Evolutionary conservation across 2,797 vertebrate genomes (phyloP).

Genomic region (Sebastes paucispinis): DNA sequence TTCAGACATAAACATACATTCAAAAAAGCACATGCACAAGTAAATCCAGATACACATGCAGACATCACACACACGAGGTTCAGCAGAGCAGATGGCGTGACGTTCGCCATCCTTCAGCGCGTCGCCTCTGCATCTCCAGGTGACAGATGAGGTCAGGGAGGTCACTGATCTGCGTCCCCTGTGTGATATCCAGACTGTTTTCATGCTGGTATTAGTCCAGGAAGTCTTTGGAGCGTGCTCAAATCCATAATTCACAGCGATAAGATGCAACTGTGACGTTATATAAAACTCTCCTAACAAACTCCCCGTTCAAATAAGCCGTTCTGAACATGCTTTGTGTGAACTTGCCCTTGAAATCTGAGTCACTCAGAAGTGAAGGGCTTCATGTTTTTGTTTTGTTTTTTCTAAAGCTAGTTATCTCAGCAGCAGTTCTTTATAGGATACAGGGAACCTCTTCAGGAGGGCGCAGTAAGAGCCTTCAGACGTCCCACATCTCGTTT

Average conservation of each 20-base stretch:
- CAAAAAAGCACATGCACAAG: background rate
- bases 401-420: background rate
- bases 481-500: background rate
- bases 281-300: background rate
- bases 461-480: background rate
- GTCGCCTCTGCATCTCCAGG: constrained; percentile 19
- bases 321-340: background rate
- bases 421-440: background rate
- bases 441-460: background rate
- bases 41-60: background rate
- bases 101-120: constrained; percentile 10
- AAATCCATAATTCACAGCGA: background rate
- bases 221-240: background rate
- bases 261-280: background rate
- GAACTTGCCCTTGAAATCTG: constrained; percentile 10
- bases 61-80: background rate
- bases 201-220: background rate
- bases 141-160: constrained; percentile 26
- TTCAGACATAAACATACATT: constrained; percentile 18
- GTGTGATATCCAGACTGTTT: background rate
- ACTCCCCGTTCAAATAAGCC: background rate
- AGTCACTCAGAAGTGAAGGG: background rate
- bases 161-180: background rate
- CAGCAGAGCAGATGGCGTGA: constrained; percentile 46
- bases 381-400: background rate